Conservation (phyloP, 2,797 vertebrate species). For the Pterois miles region DNA sequence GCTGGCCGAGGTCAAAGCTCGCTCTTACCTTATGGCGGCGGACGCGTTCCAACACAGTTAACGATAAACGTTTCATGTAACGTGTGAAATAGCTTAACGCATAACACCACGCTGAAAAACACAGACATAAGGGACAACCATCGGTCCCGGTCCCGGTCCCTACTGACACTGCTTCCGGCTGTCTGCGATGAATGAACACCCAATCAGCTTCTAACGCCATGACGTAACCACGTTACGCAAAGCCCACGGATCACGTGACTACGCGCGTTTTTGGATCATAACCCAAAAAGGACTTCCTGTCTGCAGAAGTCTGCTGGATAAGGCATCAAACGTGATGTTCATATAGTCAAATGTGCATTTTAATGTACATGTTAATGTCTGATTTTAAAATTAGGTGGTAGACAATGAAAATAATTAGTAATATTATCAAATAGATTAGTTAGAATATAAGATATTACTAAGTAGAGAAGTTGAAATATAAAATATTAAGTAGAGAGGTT, state of each 20-base stretch:
- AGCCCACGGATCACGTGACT: constrained; percentile 11
- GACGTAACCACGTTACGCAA: constrained; percentile 35
- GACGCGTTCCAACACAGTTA: not conserved
- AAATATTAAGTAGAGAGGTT: not conserved
- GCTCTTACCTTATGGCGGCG: constrained; percentile 35
- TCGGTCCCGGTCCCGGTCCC: not conserved
- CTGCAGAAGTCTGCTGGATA: not conserved
- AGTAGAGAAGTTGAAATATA: no score
- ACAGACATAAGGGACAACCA: not conserved
- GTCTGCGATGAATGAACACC: constrained; percentile 23
- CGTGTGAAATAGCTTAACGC: not conserved
- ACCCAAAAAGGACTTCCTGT: not conserved
- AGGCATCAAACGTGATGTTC: not conserved
- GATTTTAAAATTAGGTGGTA: no score
- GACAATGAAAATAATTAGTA: not conserved
- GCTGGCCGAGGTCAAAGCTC: not conserved
- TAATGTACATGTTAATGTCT: not conserved
- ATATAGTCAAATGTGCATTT: not conserved
- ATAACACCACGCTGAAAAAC: not conserved
- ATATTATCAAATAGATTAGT: no score
- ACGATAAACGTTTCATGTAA: not conserved
- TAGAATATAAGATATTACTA: no score
- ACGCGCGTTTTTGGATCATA: no score
- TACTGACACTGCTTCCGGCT: constrained; percentile 49
- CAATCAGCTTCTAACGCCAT: constrained; percentile 41